Evolutionary conservation across 1,140 invertebrate genomes (phyloP).

Genomic region (Epicauta chinensis): DNA sequence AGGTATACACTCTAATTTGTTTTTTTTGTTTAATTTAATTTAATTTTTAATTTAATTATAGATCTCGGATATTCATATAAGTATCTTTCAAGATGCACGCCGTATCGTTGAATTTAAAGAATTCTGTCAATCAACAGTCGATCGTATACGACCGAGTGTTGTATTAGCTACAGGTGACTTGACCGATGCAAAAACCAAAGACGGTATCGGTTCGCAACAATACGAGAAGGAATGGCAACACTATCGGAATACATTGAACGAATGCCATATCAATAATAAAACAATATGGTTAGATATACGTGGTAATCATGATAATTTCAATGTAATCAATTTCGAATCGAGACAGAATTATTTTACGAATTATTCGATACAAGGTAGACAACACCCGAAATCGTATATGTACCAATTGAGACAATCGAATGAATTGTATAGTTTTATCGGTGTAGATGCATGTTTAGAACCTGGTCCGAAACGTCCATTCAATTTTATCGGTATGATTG

Average conservation of each 20-base stretch:
- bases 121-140: conserved; percentile 73
- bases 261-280: conserved; percentile 59
- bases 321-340: conserved; percentile 62
- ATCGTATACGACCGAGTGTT: conserved; percentile 68
- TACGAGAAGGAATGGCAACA: conserved; percentile 77
- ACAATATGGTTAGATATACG: conserved; percentile 85
- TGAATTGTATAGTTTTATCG: conserved; percentile 72
- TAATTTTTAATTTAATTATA: conserved; percentile 40
- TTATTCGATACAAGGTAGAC: conserved; percentile 73
- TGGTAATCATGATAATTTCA: conserved; percentile 96
- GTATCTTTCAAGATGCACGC: conserved; percentile 69
- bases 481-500: conserved; percentile 82
- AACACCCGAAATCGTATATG: conserved; percentile 68
- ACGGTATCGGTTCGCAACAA: conserved; percentile 77
- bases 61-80: conserved; percentile 87
- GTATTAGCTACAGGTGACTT: conserved; percentile 84
- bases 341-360: conserved; percentile 72
- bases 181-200: conserved; percentile 78
- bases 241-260: conserved; percentile 67
- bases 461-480: conserved; percentile 83
- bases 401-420: conserved; percentile 54
- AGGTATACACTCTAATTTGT: no score
- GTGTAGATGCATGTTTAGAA: conserved; percentile 79
- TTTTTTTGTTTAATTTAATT: conserved; percentile 10
- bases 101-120: conserved; percentile 71